Base-by-base conservation (phyloP, 1,140 invertebrate genomes). In the Hycleus cichorii region DNA sequence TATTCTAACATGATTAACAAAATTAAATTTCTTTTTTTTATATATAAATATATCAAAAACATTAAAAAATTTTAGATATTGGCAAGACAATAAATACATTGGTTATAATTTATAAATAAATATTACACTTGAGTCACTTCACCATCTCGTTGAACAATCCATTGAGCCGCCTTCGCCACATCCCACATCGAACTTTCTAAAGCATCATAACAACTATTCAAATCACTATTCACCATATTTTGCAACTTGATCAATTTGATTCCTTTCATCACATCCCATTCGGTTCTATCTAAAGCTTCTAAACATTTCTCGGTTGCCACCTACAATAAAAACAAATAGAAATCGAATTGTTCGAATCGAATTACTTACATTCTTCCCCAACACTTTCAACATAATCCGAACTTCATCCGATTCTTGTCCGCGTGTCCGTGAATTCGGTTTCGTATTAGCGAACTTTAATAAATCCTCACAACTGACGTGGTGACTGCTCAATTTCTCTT, bases 381-480 rank as follows among this genome's bases (percentile, higher is more conserved):
- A 80, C 10, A 95, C 89, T 77, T 94, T 95, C 50, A 84, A 81
- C 90, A 95, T 93, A 24, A 94, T 91, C 63, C 90, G 78, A 44
- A 96, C 89, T 81, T 95, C 92, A 71, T 95, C 91, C 1, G 89
- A 91, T 64, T 91, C 88, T 1, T 85, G 81, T 2, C 90, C 89
- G 47, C 88, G 82, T n/a, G 85, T 83, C n/a, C 86, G 81, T 0
- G 90, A 88, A 63, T 86, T 88, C 0, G 89, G 89, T 53, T 88
- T 88, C 65, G 90, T 86, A 68, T 91, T 86, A 4, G 91, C 89
- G 76, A 95, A 95, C 68, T 95, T 91, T 26, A 95, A 74, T 42
- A 95, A 75, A 79, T 96, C 93, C 75, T 95, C 91, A 67, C 93
- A 95, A 49, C 91, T 93, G 0, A 95, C 92, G 64, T 91, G 90